Evolutionary conservation across 2,888 invertebrate species (phyloP).

Genomic region (Metopia argyrocephala): DNA sequence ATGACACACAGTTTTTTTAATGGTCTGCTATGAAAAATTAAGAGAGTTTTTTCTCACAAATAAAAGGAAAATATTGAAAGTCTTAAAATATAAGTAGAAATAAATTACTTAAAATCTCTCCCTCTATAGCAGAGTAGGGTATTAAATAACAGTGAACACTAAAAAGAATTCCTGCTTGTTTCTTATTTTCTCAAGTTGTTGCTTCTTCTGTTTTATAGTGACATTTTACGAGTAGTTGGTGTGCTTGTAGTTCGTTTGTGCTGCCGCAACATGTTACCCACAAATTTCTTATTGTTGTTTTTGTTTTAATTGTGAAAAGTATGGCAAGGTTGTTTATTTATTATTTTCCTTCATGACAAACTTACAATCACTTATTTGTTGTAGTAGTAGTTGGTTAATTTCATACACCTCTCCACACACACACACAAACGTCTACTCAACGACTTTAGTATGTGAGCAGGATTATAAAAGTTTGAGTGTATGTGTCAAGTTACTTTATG

Average conservation of each 20-base stretch:
- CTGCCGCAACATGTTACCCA: constrained; percentile 46
- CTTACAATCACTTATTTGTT: neutral
- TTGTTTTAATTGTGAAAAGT: constrained; percentile 16
- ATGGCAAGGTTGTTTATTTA: constrained; percentile 45
- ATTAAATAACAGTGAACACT: neutral
- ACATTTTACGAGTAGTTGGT: too few species aligned
- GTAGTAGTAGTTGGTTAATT: constrained; percentile 9
- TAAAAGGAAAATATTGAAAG: too few species aligned
- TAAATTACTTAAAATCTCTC: too few species aligned
- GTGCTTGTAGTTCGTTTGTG: constrained; percentile 45
- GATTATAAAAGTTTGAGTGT: neutral
- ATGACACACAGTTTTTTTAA: too few species aligned
- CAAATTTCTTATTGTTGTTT: constrained; percentile 7
- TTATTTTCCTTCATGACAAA: neutral
- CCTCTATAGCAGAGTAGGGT: neutral
- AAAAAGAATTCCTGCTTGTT: neutral
- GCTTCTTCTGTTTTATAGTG: neutral
- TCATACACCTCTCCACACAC: constrained; percentile 1
- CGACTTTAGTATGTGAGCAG: neutral
- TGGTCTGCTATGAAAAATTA: too few species aligned
- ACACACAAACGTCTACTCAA: neutral
- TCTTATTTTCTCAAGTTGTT: neutral
- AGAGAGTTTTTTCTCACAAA: too few species aligned
- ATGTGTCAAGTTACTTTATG: constrained; percentile 39
- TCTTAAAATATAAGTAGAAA: too few species aligned